These are phyloP conservation scores for Pseudomyrmex flavicornis DNA, from an alignment of 1,140 invertebrate genomes.

Conservation along the genomic window DNA sequence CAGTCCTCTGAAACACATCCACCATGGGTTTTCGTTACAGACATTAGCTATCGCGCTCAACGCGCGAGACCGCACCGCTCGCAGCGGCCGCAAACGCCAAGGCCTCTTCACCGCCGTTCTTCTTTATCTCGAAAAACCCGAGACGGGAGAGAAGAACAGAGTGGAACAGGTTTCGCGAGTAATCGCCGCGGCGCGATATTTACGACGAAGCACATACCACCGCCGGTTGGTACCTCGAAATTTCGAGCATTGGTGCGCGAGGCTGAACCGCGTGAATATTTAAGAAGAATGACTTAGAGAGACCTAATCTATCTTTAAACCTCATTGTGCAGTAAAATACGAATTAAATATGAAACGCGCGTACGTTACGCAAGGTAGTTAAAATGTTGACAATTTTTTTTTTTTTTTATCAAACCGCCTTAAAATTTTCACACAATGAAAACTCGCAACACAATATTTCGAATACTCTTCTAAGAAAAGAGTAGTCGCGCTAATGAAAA, in stretches of 20 bases:
- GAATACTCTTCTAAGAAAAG: neutral
- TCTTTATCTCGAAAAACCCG: conserved; percentile 39
- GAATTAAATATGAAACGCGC: neutral
- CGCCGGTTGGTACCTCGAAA: conserved; percentile 11
- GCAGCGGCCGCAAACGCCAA: conserved; percentile 35
- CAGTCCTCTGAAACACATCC: conserved; percentile 80
- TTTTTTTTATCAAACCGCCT: too few relatives aligned
- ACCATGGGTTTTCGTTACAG: conserved; percentile 66
- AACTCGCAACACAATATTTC: neutral
- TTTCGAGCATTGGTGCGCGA: conserved; percentile 27
- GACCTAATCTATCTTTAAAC: too few relatives aligned
- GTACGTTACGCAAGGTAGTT: neutral
- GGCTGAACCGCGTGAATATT: neutral
- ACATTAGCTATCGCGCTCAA: conserved; percentile 51
- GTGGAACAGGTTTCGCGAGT: conserved; percentile 24
- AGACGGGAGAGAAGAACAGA: neutral
- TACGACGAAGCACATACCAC: conserved; percentile 30
- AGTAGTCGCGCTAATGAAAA: neutral
- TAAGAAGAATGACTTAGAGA: neutral
- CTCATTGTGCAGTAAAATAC: too few relatives aligned
- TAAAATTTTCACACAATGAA: neutral
- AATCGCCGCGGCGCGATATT: conserved; percentile 42
- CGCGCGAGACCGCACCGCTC: conserved; percentile 12
- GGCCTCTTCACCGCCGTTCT: conserved; percentile 22
- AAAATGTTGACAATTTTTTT: too few relatives aligned